Conservation (phyloP, 2,888 invertebrate genomes). For the Tetanocera ferruginea region DNA sequence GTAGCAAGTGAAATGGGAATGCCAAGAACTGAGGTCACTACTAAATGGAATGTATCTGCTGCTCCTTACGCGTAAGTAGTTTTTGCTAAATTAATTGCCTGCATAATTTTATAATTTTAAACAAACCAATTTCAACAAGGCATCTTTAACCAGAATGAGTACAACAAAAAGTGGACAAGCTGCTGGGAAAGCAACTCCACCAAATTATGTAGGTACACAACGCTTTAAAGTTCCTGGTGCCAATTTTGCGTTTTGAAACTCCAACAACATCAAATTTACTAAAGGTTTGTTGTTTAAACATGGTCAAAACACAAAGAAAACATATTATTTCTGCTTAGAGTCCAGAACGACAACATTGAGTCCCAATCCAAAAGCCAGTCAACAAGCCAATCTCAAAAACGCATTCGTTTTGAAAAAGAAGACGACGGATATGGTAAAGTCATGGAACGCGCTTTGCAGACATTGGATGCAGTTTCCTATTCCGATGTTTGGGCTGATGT, state of each 20-base stretch:
- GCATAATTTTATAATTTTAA: not conserved
- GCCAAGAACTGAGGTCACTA: not conserved
- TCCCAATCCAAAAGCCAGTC: too few relatives aligned
- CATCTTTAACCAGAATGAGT: not conserved
- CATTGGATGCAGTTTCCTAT: too few relatives aligned
- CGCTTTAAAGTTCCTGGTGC: not conserved
- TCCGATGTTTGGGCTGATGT: not conserved
- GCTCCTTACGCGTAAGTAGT: not conserved
- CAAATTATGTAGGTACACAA: not conserved
- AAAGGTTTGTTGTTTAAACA: not conserved
- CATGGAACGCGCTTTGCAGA: too few relatives aligned
- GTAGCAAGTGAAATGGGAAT: not conserved
- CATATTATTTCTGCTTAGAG: too few relatives aligned
- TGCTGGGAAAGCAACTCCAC: not conserved
- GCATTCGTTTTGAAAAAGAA: not conserved
- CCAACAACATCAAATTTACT: not conserved
- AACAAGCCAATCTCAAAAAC: not conserved
- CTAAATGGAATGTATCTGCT: not conserved
- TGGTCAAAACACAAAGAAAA: too few relatives aligned
- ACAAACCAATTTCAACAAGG: not conserved
- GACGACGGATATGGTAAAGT: not conserved
- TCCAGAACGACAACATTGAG: too few relatives aligned
- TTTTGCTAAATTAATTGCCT: not conserved
- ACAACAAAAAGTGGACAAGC: not conserved
- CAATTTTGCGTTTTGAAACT: not conserved